Evolutionary conservation across 2,797 vertebrate species (phyloP).

Genomic region (Apogon hyalosoma): DNA sequence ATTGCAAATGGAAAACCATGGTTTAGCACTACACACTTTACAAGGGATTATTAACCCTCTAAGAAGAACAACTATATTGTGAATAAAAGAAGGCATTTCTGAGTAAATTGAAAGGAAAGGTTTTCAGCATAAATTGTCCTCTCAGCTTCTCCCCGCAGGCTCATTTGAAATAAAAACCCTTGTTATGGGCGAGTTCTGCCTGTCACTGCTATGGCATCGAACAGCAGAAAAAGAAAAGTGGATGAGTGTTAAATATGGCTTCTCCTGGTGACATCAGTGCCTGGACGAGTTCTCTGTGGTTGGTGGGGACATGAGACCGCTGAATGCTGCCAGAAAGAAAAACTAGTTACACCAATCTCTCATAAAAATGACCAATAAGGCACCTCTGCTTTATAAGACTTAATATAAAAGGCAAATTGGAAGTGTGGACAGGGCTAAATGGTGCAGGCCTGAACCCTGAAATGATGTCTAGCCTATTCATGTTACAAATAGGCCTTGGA

Average conservation of each 20-base stretch:
- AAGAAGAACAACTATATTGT: neutral
- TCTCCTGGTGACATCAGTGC: constrained; percentile 68
- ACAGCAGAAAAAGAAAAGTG: constrained; percentile 45
- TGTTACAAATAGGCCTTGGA: too few species aligned
- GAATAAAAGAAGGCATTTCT: neutral
- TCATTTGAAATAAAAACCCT: constrained; percentile 43
- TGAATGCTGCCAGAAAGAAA: constrained; percentile 59
- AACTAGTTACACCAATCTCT: constrained; percentile 43
- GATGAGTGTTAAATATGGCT: constrained; percentile 63
- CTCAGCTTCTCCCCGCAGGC: constrained; percentile 12
- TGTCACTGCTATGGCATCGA: constrained; percentile 50
- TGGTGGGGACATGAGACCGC: constrained; percentile 56
- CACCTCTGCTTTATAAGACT: constrained; percentile 30
- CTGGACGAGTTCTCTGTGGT: constrained; percentile 70
- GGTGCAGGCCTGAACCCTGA: too few species aligned
- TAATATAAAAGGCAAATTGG: constrained; percentile 15
- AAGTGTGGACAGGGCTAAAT: neutral
- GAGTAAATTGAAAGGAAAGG: neutral
- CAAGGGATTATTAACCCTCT: neutral
- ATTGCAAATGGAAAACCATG: constrained; percentile 10
- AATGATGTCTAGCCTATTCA: too few species aligned
- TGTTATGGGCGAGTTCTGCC: constrained; percentile 47
- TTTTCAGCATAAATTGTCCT: constrained; percentile 15
- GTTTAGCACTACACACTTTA: constrained; percentile 4
- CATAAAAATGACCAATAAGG: constrained; percentile 54